These are phyloP conservation scores for Protobothrops mucrosquamatus DNA, from an alignment of 2,113 vertebrate species.

Conservation along the genomic window DNA sequence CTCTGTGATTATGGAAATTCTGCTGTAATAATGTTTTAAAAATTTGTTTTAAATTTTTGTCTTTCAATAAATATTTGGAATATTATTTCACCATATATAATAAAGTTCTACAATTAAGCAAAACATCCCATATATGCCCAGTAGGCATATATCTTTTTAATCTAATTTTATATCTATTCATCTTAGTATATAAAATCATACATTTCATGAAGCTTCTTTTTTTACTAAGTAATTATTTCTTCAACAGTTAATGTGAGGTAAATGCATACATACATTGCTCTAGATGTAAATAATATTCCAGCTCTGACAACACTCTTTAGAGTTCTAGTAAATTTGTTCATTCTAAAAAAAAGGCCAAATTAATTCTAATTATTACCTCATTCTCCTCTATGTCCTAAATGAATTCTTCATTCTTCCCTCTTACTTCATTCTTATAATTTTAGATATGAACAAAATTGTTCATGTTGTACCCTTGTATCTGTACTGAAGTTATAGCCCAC, in stretches of 20 bases:
- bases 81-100: background rate
- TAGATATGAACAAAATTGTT: background rate
- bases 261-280: background rate
- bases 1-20: constrained; percentile 29
- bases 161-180: background rate
- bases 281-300: background rate
- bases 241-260: background rate
- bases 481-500: background rate
- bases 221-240: background rate
- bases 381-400: background rate
- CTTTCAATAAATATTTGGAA: background rate
- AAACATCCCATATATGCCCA: background rate
- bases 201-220: background rate
- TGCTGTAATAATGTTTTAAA: background rate
- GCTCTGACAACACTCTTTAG: background rate
- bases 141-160: background rate
- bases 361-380: background rate
- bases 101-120: background rate
- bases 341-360: background rate
- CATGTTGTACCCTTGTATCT: background rate
- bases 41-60: constrained; percentile 24
- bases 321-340: background rate
- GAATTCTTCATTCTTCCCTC: background rate
- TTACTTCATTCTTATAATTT: constrained; percentile 4
- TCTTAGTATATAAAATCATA: background rate